Evolutionary conservation across 37 sponge, comb jelly and placozoan genomes (phyloP).

Genomic region (Corticium candelabrum): DNA sequence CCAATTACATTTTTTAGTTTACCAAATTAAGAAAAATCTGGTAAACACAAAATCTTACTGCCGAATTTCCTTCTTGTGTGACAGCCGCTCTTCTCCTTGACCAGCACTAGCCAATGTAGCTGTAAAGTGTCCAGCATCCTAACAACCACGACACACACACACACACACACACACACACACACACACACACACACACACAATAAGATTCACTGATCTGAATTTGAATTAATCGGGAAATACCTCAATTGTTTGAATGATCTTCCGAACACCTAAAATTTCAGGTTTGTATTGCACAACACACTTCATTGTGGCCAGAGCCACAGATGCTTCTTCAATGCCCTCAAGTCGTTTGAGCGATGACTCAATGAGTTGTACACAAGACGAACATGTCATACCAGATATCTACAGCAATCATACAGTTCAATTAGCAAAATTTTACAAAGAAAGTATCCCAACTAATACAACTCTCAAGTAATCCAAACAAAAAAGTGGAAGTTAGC

Average conservation of each 20-base stretch:
- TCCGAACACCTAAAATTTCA: neutral
- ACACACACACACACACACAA: too few species aligned
- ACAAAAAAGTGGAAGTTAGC: too few species aligned
- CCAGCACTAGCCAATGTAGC: neutral
- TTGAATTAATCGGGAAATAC: too few species aligned
- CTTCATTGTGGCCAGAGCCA: slow-evolving; percentile 21
- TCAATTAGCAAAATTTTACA: too few species aligned
- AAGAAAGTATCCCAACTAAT: too few species aligned
- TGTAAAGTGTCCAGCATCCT: neutral
- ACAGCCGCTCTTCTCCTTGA: neutral
- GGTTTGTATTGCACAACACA: slow-evolving; percentile 6
- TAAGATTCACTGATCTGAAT: too few species aligned
- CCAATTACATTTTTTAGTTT: too few species aligned
- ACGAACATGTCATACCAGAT: slow-evolving; percentile 84
- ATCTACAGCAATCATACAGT: too few species aligned
- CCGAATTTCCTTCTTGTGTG: neutral
- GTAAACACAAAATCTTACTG: neutral
- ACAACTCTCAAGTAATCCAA: too few species aligned
- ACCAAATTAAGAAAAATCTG: neutral
- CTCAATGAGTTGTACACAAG: slow-evolving; percentile 88
- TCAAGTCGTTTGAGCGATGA: neutral
- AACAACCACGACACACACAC: too few species aligned
- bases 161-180: too few species aligned
- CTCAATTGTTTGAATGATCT: neutral
- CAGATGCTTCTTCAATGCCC: slow-evolving; percentile 21